A percentile compares a stretch with the other conserved stretches of the same genome.
These are phyloP conservation scores for Triplophysa tibetana DNA, from an alignment of 2,113 vertebrate species.

Conservation along the genomic window DNA sequence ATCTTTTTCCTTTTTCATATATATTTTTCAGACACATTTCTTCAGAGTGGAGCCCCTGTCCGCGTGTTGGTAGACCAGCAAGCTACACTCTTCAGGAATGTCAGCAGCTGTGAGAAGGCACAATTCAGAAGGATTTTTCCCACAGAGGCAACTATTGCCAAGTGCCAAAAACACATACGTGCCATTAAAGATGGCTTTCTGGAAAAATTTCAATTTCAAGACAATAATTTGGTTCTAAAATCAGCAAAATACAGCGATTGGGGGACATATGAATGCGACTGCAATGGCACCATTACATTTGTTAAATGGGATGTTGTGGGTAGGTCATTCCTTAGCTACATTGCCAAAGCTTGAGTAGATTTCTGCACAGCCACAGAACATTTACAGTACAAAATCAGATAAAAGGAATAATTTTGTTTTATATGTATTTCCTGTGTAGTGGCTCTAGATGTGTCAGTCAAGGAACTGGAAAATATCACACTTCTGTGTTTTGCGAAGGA, in stretches of 20 bases:
- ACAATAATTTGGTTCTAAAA: background rate
- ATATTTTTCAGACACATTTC: background rate
- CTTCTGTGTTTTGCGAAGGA: background rate
- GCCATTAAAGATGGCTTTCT: fast-evolving
- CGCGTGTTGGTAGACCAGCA: background rate
- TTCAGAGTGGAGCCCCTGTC: background rate
- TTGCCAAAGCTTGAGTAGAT: background rate
- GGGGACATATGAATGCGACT: background rate
- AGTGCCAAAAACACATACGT: background rate
- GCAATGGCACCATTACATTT: fast-evolving
- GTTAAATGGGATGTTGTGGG: background rate
- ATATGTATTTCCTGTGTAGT: background rate
- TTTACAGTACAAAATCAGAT: background rate
- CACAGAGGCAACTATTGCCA: background rate
- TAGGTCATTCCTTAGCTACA: background rate
- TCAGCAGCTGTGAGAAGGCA: background rate
- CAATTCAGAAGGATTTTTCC: background rate
- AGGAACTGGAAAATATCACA: background rate
- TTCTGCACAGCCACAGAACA: background rate
- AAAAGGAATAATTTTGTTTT: background rate
- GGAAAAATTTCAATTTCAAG: background rate
- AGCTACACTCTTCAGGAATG: background rate
- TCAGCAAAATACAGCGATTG: background rate
- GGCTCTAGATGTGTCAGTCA: fast-evolving
- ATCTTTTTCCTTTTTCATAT: background rate